Base-by-base conservation (phyloP, 35 echinoderm and acorn worm genomes). In the Amphiura filiformis region DNA sequence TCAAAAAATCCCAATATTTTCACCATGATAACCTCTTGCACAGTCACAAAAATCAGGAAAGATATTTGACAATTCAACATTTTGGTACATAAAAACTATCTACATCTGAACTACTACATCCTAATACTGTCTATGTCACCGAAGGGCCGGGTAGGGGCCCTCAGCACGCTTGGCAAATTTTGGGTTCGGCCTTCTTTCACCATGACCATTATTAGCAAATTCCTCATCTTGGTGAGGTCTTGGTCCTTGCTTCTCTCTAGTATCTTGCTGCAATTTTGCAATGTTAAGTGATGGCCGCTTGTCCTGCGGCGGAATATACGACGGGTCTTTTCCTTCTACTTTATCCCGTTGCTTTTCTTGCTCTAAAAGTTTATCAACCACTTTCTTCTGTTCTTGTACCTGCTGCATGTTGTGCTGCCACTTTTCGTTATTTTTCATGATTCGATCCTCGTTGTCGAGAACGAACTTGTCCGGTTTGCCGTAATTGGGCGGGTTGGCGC, bases 401-500 rank as follows among this genome's bases (percentile, higher is more conserved):
- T 90, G 78, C 56, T 83, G 79, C 39, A 87, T 80, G 9, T 87
- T 87, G 44, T 94, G 22, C 32, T 83, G 79, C 28, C 84, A 87
- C 26, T 82, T 49, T 15, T 76, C 79, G 41, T 75, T 75, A 38
- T 94, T 76, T 26, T 37, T 76, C 35, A 64, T 47, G 39, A 94
- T 94, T 23, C 85, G 70, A 22, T 90, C 84, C 38, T 90, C 88
- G 39, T 95, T 95, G 76, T 95, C 81, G 47, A 95, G 41, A 0
- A 95, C 94, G 76, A 86, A 85, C 26, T 80, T 30, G 42, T 95
- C 94, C 0, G 94, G 94, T 5, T 80, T 95, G 36, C 94, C 94
- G 70, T 95, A 95, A 78, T 89, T 95, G 0, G 94, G 94, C 7
- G 94, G 94, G 76, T 95, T 95, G 56, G 94, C 94, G 2, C 77